Conservation (phyloP, 2,113 vertebrate species). For the Myanophis thanlyinensis region DNA sequence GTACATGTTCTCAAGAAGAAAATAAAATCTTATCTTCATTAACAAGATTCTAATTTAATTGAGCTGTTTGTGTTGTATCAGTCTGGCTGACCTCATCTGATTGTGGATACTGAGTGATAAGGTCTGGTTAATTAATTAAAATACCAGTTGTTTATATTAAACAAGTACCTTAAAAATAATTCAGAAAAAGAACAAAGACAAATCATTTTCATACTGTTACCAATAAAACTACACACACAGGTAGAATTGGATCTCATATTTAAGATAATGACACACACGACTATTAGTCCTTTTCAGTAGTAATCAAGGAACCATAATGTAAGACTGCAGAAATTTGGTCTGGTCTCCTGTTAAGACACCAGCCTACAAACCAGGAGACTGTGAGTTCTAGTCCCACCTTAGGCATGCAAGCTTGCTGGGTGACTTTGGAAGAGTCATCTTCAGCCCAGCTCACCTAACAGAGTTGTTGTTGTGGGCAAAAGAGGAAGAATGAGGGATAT, state of each 20-base stretch:
- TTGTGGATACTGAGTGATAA: background rate
- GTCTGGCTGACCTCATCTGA: background rate
- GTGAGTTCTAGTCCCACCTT: background rate
- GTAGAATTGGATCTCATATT: background rate
- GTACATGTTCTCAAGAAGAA: background rate
- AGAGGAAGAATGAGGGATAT: background rate
- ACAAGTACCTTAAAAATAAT: background rate
- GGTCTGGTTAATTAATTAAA: background rate
- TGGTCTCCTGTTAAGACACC: background rate
- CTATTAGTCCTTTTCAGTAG: background rate
- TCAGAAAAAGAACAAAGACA: background rate
- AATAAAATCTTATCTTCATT: background rate
- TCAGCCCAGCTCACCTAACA: background rate
- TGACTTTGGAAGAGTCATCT: background rate
- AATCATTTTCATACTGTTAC: background rate
- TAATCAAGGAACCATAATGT: background rate
- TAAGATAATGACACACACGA: background rate
- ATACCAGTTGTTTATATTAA: background rate
- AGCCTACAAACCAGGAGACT: background rate
- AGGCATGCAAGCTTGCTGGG: background rate
- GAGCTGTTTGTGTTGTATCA: background rate
- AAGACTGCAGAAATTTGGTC: background rate
- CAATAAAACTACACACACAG: background rate
- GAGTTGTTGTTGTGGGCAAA: background rate
- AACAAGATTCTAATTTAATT: background rate